Percentiles rank a stretch among this genome's conserved stretches.
These are phyloP conservation scores for Agapostemon virescens DNA, from an alignment of 2,888 invertebrate genomes.

Conservation along the genomic window DNA sequence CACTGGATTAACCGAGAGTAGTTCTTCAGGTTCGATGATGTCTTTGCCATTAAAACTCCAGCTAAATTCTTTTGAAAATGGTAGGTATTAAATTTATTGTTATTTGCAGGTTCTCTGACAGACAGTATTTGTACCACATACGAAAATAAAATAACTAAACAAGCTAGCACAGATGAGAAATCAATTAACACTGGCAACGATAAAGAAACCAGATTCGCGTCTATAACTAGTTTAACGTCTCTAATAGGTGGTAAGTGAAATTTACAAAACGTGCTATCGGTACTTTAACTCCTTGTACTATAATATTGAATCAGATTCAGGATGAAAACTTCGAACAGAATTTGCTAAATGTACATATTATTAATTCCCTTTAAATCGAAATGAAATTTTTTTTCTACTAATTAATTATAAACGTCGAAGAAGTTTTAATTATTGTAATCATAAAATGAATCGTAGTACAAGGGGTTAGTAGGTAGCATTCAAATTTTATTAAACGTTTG, in stretches of 20 bases:
- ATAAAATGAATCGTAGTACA: too few species aligned
- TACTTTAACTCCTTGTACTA: too few species aligned
- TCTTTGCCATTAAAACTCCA: slow-evolving; percentile 31
- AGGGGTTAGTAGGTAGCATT: too few species aligned
- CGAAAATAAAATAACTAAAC: slow-evolving; percentile 78
- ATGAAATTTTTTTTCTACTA: too few species aligned
- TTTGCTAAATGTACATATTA: too few species aligned
- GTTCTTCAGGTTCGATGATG: slow-evolving; percentile 82
- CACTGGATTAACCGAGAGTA: slow-evolving; percentile 83
- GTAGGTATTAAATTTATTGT: slow-evolving; percentile 23
- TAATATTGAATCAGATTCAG: too few species aligned
- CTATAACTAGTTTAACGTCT: slow-evolving; percentile 75
- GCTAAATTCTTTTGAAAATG: background rate
- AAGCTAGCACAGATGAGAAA: slow-evolving; percentile 65
- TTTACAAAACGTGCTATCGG: background rate
- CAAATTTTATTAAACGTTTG: background rate
- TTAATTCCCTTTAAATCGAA: too few species aligned
- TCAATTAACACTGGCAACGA: slow-evolving; percentile 57
- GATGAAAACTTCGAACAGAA: too few species aligned
- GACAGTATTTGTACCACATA: slow-evolving; percentile 84
- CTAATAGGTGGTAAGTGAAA: slow-evolving; percentile 81
- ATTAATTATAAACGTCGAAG: too few species aligned
- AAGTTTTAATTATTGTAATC: too few species aligned
- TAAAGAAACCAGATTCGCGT: slow-evolving; percentile 63
- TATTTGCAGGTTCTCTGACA: slow-evolving; percentile 81